Percentiles rank a stretch among this genome's conserved stretches.
Evolutionary conservation across 2,113 vertebrate genomes (phyloP).

Genomic region (Tenebrosternarchus preto): DNA sequence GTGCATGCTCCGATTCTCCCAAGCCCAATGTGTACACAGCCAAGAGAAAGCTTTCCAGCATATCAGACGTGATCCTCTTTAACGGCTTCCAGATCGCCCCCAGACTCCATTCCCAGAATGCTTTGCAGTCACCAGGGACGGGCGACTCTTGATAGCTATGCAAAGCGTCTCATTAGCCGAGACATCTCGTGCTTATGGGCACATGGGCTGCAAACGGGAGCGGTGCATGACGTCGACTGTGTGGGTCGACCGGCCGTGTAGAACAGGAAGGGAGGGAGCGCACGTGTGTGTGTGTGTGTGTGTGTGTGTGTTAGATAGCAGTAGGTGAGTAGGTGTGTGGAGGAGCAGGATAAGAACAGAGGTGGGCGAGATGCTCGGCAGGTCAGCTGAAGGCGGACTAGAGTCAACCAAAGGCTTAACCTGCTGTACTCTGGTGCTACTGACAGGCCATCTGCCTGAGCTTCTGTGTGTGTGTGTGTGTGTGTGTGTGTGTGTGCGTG

Average conservation of each 20-base stretch:
- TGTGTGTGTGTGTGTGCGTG: constrained; percentile 15
- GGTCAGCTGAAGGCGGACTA: constrained; percentile 52
- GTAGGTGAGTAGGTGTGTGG: constrained; percentile 47
- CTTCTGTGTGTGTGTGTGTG: constrained; percentile 14
- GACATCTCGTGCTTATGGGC: constrained; percentile 39
- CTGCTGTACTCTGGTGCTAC: constrained; percentile 10
- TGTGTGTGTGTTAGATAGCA: background rate
- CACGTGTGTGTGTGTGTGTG: background rate
- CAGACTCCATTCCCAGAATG: constrained; percentile 37
- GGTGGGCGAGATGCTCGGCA: constrained; percentile 63
- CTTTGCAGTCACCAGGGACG: constrained; percentile 49
- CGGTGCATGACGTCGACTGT: background rate
- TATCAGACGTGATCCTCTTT: constrained; percentile 35
- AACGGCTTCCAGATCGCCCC: constrained; percentile 18
- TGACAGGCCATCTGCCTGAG: background rate
- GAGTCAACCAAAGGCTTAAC: constrained; percentile 24
- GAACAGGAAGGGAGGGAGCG: background rate
- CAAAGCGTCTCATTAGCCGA: constrained; percentile 63
- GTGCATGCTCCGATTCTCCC: background rate
- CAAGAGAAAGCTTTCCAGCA: background rate
- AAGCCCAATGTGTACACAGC: background rate
- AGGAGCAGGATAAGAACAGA: constrained; percentile 44
- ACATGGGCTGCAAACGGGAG: constrained; percentile 11
- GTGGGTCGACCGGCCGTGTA: constrained; percentile 1
- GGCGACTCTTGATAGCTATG: constrained; percentile 54